Percentiles rank a stretch among this genome's conserved stretches.
Evolutionary conservation across 2,888 invertebrate species (phyloP).

Genomic region (Cynaeus angustus): DNA sequence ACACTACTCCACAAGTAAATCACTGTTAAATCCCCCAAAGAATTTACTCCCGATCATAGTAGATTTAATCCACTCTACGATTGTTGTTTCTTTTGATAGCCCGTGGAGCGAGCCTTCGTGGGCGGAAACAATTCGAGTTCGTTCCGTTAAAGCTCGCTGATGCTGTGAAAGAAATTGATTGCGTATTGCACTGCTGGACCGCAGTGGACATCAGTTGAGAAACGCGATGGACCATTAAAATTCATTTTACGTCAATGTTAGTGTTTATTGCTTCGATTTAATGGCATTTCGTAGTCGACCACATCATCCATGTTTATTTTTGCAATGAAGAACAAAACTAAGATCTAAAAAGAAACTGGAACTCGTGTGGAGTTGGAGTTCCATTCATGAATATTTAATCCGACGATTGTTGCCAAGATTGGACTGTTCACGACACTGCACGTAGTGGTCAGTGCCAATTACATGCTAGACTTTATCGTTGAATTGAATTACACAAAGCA

Average conservation of each 20-base stretch:
- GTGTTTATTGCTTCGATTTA: conserved; percentile 37
- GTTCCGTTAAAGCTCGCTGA: conserved; percentile 32
- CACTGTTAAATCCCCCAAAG: background rate
- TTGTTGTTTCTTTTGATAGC: conserved; percentile 22
- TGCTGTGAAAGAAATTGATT: conserved; percentile 41
- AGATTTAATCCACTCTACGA: background rate
- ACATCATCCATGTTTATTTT: conserved; percentile 37
- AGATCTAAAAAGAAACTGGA: conserved; percentile 53
- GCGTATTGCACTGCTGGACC: conserved; percentile 39
- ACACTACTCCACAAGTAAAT: too few relatives aligned
- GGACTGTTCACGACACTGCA: conserved; percentile 63
- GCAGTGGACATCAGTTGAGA: conserved; percentile 37
- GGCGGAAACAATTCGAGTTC: conserved; percentile 37
- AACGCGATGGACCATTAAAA: conserved; percentile 40
- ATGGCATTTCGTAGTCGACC: conserved; percentile 39
- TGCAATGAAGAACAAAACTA: conserved; percentile 50
- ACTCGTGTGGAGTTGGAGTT: conserved; percentile 57
- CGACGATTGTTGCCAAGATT: conserved; percentile 64
- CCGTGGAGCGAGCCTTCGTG: conserved; percentile 29
- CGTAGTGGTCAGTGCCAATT: conserved; percentile 64
- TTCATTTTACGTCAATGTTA: conserved; percentile 40
- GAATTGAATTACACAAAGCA: conserved; percentile 22
- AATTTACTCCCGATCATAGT: background rate
- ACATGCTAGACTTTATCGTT: conserved; percentile 52
- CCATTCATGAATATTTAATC: conserved; percentile 69